A percentile compares a stretch with the other conserved stretches of the same genome.
Evolutionary conservation across 2,113 vertebrate species (phyloP).

Genomic region (Pterocles orientalis): DNA sequence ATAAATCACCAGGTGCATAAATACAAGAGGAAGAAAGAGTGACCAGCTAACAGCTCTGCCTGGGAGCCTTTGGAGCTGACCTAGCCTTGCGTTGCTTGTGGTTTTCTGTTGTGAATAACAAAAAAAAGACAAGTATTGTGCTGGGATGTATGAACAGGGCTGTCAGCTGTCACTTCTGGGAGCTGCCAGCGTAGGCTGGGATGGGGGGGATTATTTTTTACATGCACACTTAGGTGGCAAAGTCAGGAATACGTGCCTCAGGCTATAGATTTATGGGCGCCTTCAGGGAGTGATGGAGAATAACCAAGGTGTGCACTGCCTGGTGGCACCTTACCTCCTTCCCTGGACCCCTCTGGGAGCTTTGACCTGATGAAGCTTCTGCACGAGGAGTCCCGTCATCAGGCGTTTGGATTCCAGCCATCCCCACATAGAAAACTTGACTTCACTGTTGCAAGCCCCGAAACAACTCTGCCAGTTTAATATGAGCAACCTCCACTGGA

Average conservation of each 20-base stretch:
- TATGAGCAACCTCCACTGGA: neutral
- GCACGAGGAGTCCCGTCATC: neutral
- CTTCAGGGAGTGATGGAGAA: neutral
- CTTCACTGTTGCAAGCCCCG: neutral
- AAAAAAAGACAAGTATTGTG: neutral
- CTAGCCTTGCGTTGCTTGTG: neutral
- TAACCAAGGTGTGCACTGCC: neutral
- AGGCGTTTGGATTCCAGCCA: neutral
- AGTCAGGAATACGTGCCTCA: fast-evolving
- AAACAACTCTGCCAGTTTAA: neutral
- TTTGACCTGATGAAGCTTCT: neutral
- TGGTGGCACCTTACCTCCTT: neutral
- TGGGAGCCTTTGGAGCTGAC: neutral
- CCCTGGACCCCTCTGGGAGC: neutral
- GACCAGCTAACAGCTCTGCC: neutral
- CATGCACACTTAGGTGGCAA: fast-evolving
- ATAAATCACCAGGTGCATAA: constrained; percentile 22
- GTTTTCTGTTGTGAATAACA: neutral
- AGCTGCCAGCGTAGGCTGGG: neutral
- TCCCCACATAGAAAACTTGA: neutral
- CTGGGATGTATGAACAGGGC: neutral
- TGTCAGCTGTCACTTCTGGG: neutral
- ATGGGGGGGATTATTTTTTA: neutral
- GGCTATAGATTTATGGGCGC: fast-evolving
- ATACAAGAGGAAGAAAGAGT: neutral